These are phyloP conservation scores for Andricus quercusramuli DNA, from an alignment of 2,888 invertebrate genomes.

Conservation along the genomic window DNA sequence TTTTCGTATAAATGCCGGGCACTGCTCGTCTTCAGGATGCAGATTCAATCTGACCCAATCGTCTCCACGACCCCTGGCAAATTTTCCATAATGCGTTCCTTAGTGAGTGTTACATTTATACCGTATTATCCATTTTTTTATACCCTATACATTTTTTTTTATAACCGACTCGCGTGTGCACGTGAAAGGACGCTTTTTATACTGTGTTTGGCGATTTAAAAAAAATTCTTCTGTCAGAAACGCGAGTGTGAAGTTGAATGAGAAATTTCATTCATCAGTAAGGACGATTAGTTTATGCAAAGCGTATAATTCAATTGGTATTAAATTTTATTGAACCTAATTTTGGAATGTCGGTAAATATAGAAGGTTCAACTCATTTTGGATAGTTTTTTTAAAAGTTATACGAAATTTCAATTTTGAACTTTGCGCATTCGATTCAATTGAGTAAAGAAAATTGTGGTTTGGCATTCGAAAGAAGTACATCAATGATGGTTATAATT, in stretches of 20 bases:
- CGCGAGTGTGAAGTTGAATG: conserved; percentile 32
- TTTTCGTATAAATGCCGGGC: conserved; percentile 75
- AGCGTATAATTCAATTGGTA: too few species aligned
- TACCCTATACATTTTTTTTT: neutral
- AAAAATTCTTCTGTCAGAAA: neutral
- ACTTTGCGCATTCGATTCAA: too few species aligned
- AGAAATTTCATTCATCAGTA: neutral
- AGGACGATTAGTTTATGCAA: too few species aligned
- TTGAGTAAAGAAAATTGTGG: too few species aligned
- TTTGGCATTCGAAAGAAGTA: too few species aligned
- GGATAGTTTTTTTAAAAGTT: too few species aligned
- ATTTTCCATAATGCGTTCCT: conserved; percentile 69
- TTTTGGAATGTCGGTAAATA: too few species aligned
- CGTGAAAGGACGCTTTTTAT: conserved; percentile 16
- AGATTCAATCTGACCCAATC: conserved; percentile 73
- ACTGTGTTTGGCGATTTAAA: neutral
- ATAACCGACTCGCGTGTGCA: conserved; percentile 1
- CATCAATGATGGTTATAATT: too few species aligned
- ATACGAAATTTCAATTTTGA: too few species aligned
- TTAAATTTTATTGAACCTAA: too few species aligned
- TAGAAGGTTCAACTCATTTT: too few species aligned
- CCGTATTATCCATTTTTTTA: neutral
- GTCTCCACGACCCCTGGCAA: conserved; percentile 58
- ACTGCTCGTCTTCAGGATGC: conserved; percentile 66
- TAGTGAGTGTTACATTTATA: conserved; percentile 71